Conservation (phyloP, 2,113 vertebrate genomes). For the Struthio camelus region DNA sequence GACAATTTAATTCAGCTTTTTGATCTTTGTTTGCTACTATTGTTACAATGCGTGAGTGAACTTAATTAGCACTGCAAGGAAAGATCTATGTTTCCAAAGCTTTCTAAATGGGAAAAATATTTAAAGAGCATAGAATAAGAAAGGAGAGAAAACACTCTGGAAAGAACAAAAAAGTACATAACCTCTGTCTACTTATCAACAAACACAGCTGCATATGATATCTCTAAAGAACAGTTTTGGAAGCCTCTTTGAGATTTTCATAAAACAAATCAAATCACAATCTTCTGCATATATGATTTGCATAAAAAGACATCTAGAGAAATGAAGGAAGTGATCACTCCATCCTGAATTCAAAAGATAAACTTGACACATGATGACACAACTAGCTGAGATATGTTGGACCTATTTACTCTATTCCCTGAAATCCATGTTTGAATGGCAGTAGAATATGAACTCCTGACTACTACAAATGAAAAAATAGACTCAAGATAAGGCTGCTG, state of each 20-base stretch:
- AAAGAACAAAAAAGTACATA: not conserved
- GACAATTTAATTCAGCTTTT: slow-evolving; percentile 40
- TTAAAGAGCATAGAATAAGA: slow-evolving; percentile 23
- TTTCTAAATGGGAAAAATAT: slow-evolving; percentile 15
- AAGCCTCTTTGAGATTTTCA: not conserved
- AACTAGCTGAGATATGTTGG: not conserved
- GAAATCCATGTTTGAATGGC: not conserved
- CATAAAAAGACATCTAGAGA: not conserved
- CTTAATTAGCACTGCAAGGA: slow-evolving; percentile 64
- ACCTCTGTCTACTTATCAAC: not conserved
- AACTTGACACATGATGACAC: not conserved
- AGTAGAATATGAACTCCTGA: not conserved
- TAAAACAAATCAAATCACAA: not conserved
- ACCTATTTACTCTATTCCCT: not conserved
- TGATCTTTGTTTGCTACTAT: slow-evolving; percentile 53
- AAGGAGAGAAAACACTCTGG: slow-evolving; percentile 11
- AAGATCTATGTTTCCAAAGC: slow-evolving; percentile 16
- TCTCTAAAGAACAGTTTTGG: not conserved
- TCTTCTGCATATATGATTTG: not conserved
- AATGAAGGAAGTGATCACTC: not conserved
- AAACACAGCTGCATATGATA: not conserved
- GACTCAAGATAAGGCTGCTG: not conserved
- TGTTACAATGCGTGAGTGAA: slow-evolving; percentile 55
- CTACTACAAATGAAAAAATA: not conserved
- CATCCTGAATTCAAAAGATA: not conserved